phyloP scores from a whole-genome alignment of 2,113 vertebrate species.

The Clarias gariepinus region DNA sequence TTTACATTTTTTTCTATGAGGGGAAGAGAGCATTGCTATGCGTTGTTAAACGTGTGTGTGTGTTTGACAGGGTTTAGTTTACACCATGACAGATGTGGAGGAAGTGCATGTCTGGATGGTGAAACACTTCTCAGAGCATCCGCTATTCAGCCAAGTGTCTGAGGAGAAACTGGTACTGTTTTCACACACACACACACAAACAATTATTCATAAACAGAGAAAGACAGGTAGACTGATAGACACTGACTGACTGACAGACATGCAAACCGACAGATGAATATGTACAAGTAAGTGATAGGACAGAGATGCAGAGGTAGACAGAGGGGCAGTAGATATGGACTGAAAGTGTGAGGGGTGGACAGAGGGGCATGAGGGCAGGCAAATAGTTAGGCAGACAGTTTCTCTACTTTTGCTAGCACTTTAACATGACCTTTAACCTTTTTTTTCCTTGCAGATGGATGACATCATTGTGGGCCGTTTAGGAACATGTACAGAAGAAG shows the following conservation, averaged over 20 bases:
- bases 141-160: constrained; percentile 78
- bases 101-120: constrained; percentile 90
- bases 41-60: not conserved
- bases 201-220: not conserved
- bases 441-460: constrained; percentile 66
- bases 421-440: not conserved
- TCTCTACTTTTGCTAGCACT: not conserved
- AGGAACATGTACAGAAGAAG: constrained; percentile 86
- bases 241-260: not conserved
- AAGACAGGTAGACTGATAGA: not conserved
- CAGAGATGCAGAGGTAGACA: not conserved
- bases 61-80: constrained; percentile 80
- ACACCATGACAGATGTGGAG: constrained; percentile 87
- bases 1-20: not conserved
- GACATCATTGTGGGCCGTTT: constrained; percentile 79
- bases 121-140: constrained; percentile 84
- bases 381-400: not conserved
- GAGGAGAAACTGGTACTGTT: constrained; percentile 79
- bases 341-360: not conserved
- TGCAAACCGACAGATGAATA: too few species aligned
- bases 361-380: not conserved
- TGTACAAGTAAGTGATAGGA: too few species aligned
- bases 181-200: not conserved
- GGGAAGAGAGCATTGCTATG: not conserved
- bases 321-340: not conserved